Conservation (phyloP, 2,797 vertebrate species). For the Aulostomus chinensis region DNA sequence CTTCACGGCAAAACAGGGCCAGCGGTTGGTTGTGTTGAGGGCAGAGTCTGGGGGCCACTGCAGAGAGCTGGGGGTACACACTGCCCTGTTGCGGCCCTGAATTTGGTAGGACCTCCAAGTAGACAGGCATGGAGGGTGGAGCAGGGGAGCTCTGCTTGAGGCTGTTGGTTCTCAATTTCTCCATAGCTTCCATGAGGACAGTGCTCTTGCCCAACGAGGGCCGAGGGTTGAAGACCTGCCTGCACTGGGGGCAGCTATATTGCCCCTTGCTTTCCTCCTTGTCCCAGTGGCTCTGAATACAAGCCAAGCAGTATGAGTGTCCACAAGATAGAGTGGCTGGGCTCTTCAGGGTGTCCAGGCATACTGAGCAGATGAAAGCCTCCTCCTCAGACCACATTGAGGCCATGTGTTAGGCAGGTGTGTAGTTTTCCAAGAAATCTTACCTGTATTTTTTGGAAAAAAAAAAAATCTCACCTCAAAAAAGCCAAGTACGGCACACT, state of each 20-base stretch:
- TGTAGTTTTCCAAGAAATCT: not conserved
- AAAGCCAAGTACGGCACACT: not conserved
- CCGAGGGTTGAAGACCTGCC: conserved; percentile 77
- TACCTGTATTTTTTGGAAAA: not conserved
- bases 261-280: conserved; percentile 40
- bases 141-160: conserved; percentile 35
- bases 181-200: conserved; percentile 77
- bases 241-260: conserved; percentile 81
- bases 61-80: conserved; percentile 73
- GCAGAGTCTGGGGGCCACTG: conserved; percentile 51
- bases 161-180: conserved; percentile 72
- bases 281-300: conserved; percentile 83
- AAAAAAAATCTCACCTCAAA: not conserved
- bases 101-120: conserved; percentile 48
- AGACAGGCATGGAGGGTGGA: conserved; percentile 49
- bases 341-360: conserved; percentile 78
- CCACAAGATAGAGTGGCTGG: conserved; percentile 82
- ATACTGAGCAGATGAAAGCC: conserved; percentile 78
- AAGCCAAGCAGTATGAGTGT: conserved; percentile 81
- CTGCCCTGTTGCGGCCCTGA: conserved; percentile 28
- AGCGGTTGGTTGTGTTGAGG: conserved; percentile 67
- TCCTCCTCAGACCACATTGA: conserved; percentile 74
- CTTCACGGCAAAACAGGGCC: conserved; percentile 75
- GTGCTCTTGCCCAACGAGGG: conserved; percentile 78
- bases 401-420: conserved; percentile 67